Percentiles rank a stretch among this genome's conserved stretches.
Conservation (phyloP, 2,113 vertebrate genomes). For the Pollachius pollachius region DNA sequence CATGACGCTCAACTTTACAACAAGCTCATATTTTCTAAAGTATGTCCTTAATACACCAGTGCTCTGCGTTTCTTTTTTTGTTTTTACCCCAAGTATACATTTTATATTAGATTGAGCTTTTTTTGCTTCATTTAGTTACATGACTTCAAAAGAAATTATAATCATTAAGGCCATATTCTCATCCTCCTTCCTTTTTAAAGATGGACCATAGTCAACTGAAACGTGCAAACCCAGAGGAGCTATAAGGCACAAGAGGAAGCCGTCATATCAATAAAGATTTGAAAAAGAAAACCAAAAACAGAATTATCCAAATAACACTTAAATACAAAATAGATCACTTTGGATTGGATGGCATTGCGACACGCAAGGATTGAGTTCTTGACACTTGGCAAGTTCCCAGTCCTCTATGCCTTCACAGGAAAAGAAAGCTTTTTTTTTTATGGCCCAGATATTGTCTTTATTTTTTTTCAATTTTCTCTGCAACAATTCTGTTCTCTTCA, state of each 20-base stretch:
- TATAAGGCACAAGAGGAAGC: slow-evolving; percentile 63
- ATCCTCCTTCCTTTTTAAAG: slow-evolving; percentile 1
- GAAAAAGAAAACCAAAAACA: background rate
- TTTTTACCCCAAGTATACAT: slow-evolving; percentile 20
- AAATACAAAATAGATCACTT: slow-evolving; percentile 62
- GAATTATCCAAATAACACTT: slow-evolving; percentile 52
- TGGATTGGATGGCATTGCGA: slow-evolving; percentile 53
- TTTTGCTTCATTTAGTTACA: slow-evolving; percentile 18
- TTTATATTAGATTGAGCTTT: slow-evolving; percentile 34
- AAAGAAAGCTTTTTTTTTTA: slow-evolving; percentile 35
- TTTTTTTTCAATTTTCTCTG: slow-evolving; percentile 21
- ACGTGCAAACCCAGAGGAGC: slow-evolving; percentile 26
- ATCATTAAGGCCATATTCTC: background rate
- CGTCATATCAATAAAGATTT: slow-evolving; percentile 37
- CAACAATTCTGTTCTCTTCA: slow-evolving; percentile 13
- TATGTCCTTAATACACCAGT: slow-evolving; percentile 40
- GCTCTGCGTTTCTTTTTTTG: slow-evolving; percentile 36
- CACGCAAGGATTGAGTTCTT: slow-evolving; percentile 52
- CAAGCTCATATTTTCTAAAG: slow-evolving; percentile 10
- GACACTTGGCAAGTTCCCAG: slow-evolving; percentile 54
- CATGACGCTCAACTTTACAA: slow-evolving; percentile 24
- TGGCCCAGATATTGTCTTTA: slow-evolving; percentile 31
- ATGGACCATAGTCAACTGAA: slow-evolving; percentile 16
- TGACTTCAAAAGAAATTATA: slow-evolving; percentile 26
- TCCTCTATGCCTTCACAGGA: slow-evolving; percentile 59